These are phyloP conservation scores for Teleopsis dalmanni DNA, from an alignment of 1,140 invertebrate species.

Conservation along the genomic window DNA sequence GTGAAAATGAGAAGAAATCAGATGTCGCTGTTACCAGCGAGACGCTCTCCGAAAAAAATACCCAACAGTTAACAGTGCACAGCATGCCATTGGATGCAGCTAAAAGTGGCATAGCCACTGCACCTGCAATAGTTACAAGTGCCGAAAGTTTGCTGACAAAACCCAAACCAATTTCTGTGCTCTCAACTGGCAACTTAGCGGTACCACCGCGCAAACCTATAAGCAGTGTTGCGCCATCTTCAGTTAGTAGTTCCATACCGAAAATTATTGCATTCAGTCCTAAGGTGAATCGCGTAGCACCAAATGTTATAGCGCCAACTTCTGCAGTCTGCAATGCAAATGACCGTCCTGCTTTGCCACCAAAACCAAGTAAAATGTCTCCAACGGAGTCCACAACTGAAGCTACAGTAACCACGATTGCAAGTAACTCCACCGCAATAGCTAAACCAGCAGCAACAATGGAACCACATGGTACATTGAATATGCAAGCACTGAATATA, in stretches of 20 bases:
- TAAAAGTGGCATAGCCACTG: conserved; percentile 50
- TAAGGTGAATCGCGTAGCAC: conserved; percentile 41
- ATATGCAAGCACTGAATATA: conserved; percentile 35
- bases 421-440: conserved; percentile 15
- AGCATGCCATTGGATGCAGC: conserved; percentile 57
- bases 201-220: conserved; percentile 61
- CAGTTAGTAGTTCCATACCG: conserved; percentile 58
- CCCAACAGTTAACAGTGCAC: conserved; percentile 53
- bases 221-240: conserved; percentile 72
- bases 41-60: conserved; percentile 33
- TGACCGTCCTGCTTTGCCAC: conserved; percentile 60
- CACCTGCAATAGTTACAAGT: conserved; percentile 16
- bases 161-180: conserved; percentile 26
- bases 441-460: conserved; percentile 21
- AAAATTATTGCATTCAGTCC: conserved; percentile 59
- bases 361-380: conserved; percentile 55
- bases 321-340: conserved; percentile 1
- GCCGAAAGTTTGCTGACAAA: conserved; percentile 16
- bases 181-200: conserved; percentile 24
- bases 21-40: conserved; percentile 33
- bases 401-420: conserved; percentile 1
- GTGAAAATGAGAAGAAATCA: conserved; percentile 25
- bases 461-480: conserved; percentile 38
- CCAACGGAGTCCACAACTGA: conserved; percentile 20
- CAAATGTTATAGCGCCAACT: conserved; percentile 22